Evolutionary conservation across 2,888 invertebrate species (phyloP), one percentile per base, ranked within the genome.

Genomic region (Coleophora deauratella): DNA sequence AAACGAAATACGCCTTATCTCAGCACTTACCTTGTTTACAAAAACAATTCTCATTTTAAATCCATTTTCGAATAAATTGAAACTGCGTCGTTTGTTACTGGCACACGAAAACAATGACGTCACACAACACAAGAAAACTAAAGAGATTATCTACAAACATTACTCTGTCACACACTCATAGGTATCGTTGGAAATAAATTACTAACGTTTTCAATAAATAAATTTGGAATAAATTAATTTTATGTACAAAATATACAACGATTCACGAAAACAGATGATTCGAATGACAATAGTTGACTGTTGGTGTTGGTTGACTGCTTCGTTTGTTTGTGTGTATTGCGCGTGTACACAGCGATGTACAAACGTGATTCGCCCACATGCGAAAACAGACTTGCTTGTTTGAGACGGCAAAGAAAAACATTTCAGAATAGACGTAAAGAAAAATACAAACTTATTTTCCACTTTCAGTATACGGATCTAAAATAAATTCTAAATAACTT

Each of bases 31-130:
- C 80, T 75, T 72, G 62, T 66, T 68, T 66, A 65, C 57, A 56
- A 64, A 66, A 71, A 67, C 62, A 66, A 70, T 69, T 72, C 60
- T 82, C 84, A 86, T 82, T 82, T 75, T 82, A 77, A 72, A 72
- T 74, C 77, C 86, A 86, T 85, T 77, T 81, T 74, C 64, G 54
- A 62, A 63, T 68, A 72, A 79, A 76, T 76, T 75, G 76, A 73
- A 87, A 89, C 88, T 89, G 89, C 89, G 89, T 89, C 87, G 88
- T 88, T 77, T 76, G 62, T 40, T 68, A 72, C 75, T 86, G 77
- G 81, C 82, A 82, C 79, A 82, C 78, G 79, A 79, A 81, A 81
- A 81, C 70, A 76, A 78, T 88, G 88, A 88, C 88, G 88, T 88
- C 88, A 88, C 84, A 73, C 68, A 54, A 38, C 68, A 69, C 67